Evolutionary conservation across 1,140 invertebrate species (phyloP).

Genomic region (Pinna nobilis): DNA sequence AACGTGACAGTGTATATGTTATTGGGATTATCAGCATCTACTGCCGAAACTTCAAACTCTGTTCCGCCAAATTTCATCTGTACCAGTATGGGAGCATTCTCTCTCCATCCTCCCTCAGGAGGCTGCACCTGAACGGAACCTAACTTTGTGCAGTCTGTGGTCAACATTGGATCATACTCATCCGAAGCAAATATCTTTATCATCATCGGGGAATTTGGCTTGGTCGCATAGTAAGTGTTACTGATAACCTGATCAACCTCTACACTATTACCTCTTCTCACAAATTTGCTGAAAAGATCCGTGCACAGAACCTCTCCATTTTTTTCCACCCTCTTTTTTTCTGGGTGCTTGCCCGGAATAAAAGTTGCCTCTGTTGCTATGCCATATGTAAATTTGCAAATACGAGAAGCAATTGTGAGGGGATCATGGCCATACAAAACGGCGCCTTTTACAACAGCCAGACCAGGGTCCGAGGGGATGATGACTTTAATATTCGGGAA

Average conservation of each 20-base stretch:
- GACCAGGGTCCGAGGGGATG: conserved; percentile 40
- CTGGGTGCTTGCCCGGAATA: conserved; percentile 70
- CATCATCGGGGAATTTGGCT: conserved; percentile 12
- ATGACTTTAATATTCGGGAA: conserved; percentile 34
- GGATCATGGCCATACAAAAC: conserved; percentile 48
- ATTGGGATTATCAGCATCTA: not conserved
- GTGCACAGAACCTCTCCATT: conserved; percentile 76
- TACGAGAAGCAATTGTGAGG: conserved; percentile 17
- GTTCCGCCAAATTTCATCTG: conserved; percentile 34
- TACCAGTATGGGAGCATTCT: conserved; percentile 7
- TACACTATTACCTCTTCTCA: conserved; percentile 74
- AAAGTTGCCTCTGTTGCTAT: conserved; percentile 14
- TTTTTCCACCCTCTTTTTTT: conserved; percentile 71
- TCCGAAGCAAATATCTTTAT: conserved; percentile 32
- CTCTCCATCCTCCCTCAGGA: conserved; percentile 30
- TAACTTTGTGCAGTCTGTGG: conserved; percentile 27
- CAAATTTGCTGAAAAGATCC: conserved; percentile 77
- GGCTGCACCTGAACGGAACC: conserved; percentile 18
- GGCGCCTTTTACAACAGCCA: conserved; percentile 49
- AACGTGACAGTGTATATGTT: not conserved
- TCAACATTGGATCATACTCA: conserved; percentile 14
- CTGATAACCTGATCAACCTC: conserved; percentile 70
- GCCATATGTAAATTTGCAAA: conserved; percentile 49
- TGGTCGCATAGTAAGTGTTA: conserved; percentile 14
- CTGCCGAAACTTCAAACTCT: conserved; percentile 26